These are phyloP conservation scores for Temnothorax curvispinosus DNA, from an alignment of 1,140 invertebrate species.

Conservation along the genomic window DNA sequence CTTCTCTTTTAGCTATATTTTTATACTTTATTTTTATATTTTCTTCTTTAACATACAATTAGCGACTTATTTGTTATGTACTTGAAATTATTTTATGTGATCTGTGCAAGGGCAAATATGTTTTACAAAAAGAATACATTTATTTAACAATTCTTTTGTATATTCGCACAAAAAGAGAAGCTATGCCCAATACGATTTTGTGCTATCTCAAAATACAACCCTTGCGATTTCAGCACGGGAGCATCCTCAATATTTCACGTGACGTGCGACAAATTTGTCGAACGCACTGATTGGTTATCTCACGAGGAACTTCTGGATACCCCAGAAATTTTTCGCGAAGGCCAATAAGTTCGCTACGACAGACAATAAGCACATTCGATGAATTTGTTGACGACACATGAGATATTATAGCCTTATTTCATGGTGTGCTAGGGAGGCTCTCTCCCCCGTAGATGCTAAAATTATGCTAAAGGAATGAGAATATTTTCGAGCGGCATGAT, in stretches of 20 bases:
- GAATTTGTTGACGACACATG: slow-evolving; percentile 23
- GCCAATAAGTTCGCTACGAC: slow-evolving; percentile 18
- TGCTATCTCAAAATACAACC: not conserved
- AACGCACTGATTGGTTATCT: slow-evolving; percentile 39
- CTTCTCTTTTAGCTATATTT: not conserved
- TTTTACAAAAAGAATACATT: not conserved
- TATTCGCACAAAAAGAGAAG: not conserved
- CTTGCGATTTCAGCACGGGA: not conserved
- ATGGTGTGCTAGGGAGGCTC: not conserved
- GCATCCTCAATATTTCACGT: slow-evolving; percentile 9
- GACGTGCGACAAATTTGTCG: slow-evolving; percentile 13
- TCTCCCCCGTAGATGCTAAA: slow-evolving; percentile 12
- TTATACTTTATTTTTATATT: not conserved
- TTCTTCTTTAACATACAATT: not conserved
- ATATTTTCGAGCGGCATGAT: not conserved
- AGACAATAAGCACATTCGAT: slow-evolving; percentile 35
- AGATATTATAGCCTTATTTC: slow-evolving; percentile 49
- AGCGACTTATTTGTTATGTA: not conserved
- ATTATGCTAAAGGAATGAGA: slow-evolving; percentile 15
- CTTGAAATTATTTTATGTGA: not conserved
- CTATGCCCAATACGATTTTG: not conserved
- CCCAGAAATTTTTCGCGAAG: slow-evolving; percentile 25
- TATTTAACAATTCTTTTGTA: not conserved
- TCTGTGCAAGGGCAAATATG: not conserved
- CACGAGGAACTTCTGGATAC: slow-evolving; percentile 4